Evolutionary conservation across 1,140 invertebrate species (phyloP).

Genomic region (Drosophila lini): DNA sequence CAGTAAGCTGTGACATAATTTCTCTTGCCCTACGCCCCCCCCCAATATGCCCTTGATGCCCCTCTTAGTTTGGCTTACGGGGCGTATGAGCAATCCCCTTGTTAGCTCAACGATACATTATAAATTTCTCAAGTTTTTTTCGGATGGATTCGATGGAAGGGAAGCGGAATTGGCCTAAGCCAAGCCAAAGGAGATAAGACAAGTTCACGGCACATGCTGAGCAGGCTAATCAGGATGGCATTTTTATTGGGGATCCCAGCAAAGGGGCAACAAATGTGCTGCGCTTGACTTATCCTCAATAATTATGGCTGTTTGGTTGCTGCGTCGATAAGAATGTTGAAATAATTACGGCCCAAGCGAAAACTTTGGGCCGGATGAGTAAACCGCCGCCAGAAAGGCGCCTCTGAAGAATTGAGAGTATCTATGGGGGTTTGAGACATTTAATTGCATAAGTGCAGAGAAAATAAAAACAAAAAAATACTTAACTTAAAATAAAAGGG

Average conservation of each 20-base stretch:
- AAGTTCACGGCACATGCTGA: slow-evolving; percentile 62
- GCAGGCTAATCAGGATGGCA: slow-evolving; percentile 71
- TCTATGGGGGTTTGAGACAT: background rate
- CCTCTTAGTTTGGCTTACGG: slow-evolving; percentile 29
- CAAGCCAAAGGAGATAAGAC: slow-evolving; percentile 39
- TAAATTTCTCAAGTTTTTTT: slow-evolving; percentile 55
- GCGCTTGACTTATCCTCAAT: slow-evolving; percentile 68
- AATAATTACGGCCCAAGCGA: slow-evolving; percentile 58
- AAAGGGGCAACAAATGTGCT: slow-evolving; percentile 65
- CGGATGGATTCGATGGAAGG: background rate
- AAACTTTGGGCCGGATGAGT: slow-evolving; percentile 32
- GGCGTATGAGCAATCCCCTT: slow-evolving; percentile 54
- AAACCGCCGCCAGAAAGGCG: slow-evolving; percentile 37
- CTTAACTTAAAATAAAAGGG: background rate
- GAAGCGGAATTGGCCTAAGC: slow-evolving; percentile 9
- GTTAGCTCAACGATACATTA: slow-evolving; percentile 52
- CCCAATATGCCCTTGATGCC: background rate
- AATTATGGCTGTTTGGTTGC: slow-evolving; percentile 60
- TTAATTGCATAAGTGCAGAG: slow-evolving; percentile 14
- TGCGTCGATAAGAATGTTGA: slow-evolving; percentile 59
- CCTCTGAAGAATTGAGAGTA: background rate
- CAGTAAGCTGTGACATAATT: slow-evolving; percentile 70
- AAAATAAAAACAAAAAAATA: background rate
- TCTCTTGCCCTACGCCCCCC: slow-evolving; percentile 16
- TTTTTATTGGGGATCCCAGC: slow-evolving; percentile 54